Base-by-base conservation (phyloP, 92 coral and sea anemone species). In the Micromussa lordhowensis region DNA sequence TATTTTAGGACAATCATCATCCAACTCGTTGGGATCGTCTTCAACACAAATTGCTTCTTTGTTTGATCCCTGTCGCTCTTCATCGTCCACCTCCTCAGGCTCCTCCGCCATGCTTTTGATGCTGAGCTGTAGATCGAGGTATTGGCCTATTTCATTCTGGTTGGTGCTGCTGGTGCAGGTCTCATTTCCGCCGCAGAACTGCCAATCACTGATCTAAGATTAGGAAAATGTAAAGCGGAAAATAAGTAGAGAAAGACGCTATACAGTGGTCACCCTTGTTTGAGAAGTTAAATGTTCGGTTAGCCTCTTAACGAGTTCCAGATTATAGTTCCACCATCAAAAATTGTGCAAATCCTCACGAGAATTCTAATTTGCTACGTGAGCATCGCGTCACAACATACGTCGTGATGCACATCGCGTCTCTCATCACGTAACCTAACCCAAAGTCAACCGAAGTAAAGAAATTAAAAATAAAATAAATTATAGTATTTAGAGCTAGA, bases 121-220 rank as follows among this genome's bases (percentile, higher is more conserved):
- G 77, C 66, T 69, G 12, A 90, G 49, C 1, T 66, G 59, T 8
- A 90, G 29, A 24, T 90, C 92, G 57, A 90, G 73, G 55, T 26
- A 68, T 24, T 84, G 51, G 0, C 92, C 92, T 54, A 31, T 77
- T 68, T 78, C 88, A 7, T 32, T 49, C 38, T 64, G 68, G 3
- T n/a, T 63, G 57, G 1, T 18, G 0, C 81, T 32, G 28, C 63
- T 70, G 26, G 26, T 55, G 44, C 87, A 83, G 32, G 31, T 72
- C 10, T 70, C 87, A 11, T 36, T 12, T 26, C 19, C 83, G n/a
- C 35, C 78, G 28, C 92, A 89, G 44, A 83, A 89, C 21, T 66
- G 32, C 92, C 92, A 89, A 64, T 78, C 68, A 31, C 77, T 77
- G 21, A 89, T 51, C 92, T 89, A n/a, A 5, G 63, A 15, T 28